phyloP scores from a whole-genome alignment of 2,888 invertebrate species.

The Achlya flavicornis region DNA sequence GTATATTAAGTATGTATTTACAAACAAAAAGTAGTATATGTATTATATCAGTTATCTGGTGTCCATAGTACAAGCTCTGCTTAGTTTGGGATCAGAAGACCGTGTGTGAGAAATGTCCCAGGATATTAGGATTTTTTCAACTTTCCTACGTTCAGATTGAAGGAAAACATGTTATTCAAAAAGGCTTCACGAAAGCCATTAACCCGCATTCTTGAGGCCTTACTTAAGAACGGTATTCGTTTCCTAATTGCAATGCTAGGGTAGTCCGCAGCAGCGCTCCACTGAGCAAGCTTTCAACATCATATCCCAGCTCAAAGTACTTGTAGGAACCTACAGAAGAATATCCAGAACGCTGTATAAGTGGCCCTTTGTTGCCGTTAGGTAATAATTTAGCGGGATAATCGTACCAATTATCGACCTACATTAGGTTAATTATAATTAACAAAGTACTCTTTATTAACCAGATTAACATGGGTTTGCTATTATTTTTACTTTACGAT shows the following conservation, averaged over 20 bases:
- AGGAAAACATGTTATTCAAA: background rate
- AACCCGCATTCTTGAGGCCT: background rate
- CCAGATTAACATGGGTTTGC: background rate
- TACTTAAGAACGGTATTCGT: background rate
- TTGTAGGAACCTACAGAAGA: background rate
- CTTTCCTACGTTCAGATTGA: too few relatives aligned
- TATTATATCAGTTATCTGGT: too few relatives aligned
- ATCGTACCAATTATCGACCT: background rate
- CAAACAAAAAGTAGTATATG: too few relatives aligned
- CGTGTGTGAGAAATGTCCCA: too few relatives aligned
- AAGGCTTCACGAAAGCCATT: background rate
- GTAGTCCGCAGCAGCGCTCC: background rate
- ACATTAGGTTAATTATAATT: background rate
- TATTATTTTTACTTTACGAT: background rate
- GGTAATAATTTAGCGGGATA: background rate
- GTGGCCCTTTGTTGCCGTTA: background rate
- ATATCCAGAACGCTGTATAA: background rate
- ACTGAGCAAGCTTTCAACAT: background rate
- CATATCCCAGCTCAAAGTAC: background rate
- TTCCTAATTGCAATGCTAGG: background rate
- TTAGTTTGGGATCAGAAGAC: too few relatives aligned
- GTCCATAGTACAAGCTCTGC: too few relatives aligned
- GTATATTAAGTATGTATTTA: too few relatives aligned
- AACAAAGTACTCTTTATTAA: too few relatives aligned
- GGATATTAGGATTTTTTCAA: too few relatives aligned